phyloP scores from a whole-genome alignment of 2,888 invertebrate genomes.

The Ctenicera cuprea region DNA sequence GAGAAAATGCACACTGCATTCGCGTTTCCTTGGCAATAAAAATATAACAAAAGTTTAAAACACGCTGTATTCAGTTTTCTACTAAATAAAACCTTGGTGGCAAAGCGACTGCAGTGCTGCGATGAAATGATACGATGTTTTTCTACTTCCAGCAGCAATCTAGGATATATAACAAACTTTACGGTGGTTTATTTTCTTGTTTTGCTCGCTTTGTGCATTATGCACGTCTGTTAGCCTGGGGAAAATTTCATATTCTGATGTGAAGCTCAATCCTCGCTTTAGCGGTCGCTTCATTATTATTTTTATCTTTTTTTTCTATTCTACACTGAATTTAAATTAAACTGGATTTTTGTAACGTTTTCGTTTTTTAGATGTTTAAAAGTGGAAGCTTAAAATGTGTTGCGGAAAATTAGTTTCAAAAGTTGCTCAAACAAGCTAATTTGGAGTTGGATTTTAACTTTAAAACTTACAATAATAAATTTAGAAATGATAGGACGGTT shows the following conservation, averaged over 20 bases:
- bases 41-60: conserved; percentile 11
- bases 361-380: too few species aligned
- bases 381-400: too few species aligned
- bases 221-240: conserved; percentile 27
- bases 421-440: too few species aligned
- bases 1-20: not conserved
- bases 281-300: conserved; percentile 16
- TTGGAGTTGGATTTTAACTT: too few species aligned
- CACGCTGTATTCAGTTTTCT: conserved; percentile 27
- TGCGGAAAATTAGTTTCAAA: too few species aligned
- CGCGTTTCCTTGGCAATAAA: conserved; percentile 6
- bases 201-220: conserved; percentile 30
- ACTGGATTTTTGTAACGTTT: not conserved
- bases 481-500: too few species aligned
- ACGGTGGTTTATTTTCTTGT: conserved; percentile 18
- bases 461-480: too few species aligned
- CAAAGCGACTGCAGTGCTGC: conserved; percentile 27
- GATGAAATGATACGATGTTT: conserved; percentile 36
- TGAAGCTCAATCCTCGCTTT: conserved; percentile 27
- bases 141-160: conserved; percentile 32
- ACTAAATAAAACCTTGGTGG: conserved; percentile 25
- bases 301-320: conserved; percentile 25
- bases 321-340: conserved; percentile 46
- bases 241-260: conserved; percentile 38
- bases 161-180: conserved; percentile 43